A percentile compares a stretch with the other conserved stretches of the same genome.
Evolutionary conservation across 1,140 invertebrate genomes (phyloP).

Genomic region (Caenorhabditis brenneri): DNA sequence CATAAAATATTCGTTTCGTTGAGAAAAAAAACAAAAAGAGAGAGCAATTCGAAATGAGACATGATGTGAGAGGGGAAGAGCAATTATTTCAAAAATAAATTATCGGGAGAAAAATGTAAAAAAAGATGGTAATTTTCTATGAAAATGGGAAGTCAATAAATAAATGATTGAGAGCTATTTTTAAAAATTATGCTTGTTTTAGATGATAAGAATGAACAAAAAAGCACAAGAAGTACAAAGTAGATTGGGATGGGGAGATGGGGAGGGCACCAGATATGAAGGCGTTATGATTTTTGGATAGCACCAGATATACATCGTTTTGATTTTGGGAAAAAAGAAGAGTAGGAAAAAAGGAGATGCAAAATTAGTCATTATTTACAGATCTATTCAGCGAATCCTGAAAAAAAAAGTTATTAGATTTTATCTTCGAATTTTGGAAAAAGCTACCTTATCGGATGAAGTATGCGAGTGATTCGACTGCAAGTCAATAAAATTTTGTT

Average conservation of each 20-base stretch:
- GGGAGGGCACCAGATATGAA: constrained; percentile 28
- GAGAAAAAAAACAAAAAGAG: neutral
- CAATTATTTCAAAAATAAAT: neutral
- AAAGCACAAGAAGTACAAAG: constrained; percentile 37
- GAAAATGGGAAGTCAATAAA: constrained; percentile 3
- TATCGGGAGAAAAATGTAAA: neutral
- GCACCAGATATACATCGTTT: constrained; percentile 37
- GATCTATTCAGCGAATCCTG: constrained; percentile 34
- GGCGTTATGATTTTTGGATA: neutral
- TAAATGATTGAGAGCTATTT: neutral
- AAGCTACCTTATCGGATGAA: constrained; percentile 3
- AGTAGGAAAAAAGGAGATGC: neutral
- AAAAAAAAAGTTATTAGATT: neutral
- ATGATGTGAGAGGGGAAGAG: constrained; percentile 13
- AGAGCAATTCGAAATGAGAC: constrained; percentile 34
- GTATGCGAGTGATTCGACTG: constrained; percentile 31
- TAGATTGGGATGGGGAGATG: neutral
- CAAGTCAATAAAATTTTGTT: constrained; percentile 71
- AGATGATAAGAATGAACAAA: neutral
- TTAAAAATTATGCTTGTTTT: neutral
- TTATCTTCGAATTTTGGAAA: neutral
- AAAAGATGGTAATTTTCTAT: neutral
- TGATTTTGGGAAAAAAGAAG: neutral
- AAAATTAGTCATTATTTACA: constrained; percentile 28
- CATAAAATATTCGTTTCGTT: constrained; percentile 9